Base-by-base conservation (phyloP, 2,888 invertebrate species). In the Melanostoma mellinum region DNA sequence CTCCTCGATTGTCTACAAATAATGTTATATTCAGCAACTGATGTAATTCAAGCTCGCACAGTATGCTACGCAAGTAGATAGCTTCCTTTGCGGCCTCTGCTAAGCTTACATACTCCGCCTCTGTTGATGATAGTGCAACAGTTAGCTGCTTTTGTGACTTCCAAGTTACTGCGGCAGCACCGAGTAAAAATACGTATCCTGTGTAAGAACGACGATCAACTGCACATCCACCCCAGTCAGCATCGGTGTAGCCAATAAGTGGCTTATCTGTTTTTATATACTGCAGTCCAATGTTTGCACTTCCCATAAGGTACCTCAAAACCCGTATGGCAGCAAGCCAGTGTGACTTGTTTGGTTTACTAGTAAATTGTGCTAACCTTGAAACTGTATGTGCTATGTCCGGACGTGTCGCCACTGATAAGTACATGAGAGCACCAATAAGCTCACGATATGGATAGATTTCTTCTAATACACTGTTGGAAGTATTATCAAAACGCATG, bases 1-100 rank as follows among this genome's bases (percentile, higher is more conserved):
- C 75, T 38, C 79, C 65, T 56, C 50, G 50, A 48, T 80, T 85
- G 38, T 80, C 76, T 3, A 73, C 58, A 33, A 68, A 76, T 44
- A 79, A 72, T 6, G 52, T 75, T 44, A 69, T 58, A 32, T 63
- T 36, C 9, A 42, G 56, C 5, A 33, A 71, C n/a, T 69, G 38
- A 38, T 3, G 35, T 20, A 68, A 30, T 4, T 9, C 42, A 5
- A 80, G 55, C 48, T 79, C 79, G 36, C 2, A 40, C 8, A 72
- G 6, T 10, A 80, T 6, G 48, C 20, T 20, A 20, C 20, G 20
- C 20, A 20, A 20, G 20, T 20, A 20, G 0, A 20, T 20, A 20
- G 20, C 20, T 20, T 20, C 20, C 20, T 20, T 20, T 20, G 20
- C 20, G 20, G 20, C 20, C 20, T 20, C 20, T 20, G 20, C 20